Conservation (phyloP, 2,888 invertebrate genomes). For the Bursaphelenchus okinawaensis region DNA sequence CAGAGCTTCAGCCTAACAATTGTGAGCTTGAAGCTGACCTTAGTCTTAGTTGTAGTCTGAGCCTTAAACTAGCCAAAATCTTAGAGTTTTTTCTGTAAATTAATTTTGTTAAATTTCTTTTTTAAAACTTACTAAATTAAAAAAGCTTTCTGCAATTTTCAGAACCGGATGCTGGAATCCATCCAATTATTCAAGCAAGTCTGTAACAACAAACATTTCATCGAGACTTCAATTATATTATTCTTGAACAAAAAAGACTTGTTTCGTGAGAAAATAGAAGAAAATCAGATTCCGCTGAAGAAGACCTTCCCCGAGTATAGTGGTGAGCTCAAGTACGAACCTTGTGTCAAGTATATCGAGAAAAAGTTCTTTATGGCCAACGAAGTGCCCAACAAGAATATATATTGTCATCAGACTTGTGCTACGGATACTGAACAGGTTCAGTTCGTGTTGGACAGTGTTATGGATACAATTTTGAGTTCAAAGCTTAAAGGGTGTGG, state of each 20-base stretch:
- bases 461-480: slow-evolving; percentile 54
- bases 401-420: slow-evolving; percentile 51
- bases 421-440: slow-evolving; percentile 52
- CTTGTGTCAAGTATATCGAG: slow-evolving; percentile 39
- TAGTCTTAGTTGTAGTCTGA: too few species aligned
- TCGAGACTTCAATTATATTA: slow-evolving; percentile 80
- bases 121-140: slow-evolving; percentile 1
- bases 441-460: slow-evolving; percentile 54
- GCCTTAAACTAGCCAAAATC: too few species aligned
- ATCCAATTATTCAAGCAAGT: slow-evolving; percentile 98
- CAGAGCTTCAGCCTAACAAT: too few species aligned
- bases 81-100: neutral
- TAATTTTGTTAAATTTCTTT: neutral
- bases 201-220: slow-evolving; percentile 99
- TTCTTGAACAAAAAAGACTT: slow-evolving; percentile 67
- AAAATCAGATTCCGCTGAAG: slow-evolving; percentile 32
- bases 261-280: slow-evolving; percentile 45
- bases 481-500: slow-evolving; percentile 56
- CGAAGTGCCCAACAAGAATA: slow-evolving; percentile 45
- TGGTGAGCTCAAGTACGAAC: slow-evolving; percentile 41
- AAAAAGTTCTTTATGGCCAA: slow-evolving; percentile 41
- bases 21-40: too few species aligned
- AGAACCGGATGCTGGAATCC: slow-evolving; percentile 99
- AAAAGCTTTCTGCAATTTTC: slow-evolving; percentile 14
- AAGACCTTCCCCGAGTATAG: slow-evolving; percentile 43